These are phyloP conservation scores for Forbesichthys papilliferus DNA, from an alignment of 2,113 vertebrate species.

Conservation along the genomic window DNA sequence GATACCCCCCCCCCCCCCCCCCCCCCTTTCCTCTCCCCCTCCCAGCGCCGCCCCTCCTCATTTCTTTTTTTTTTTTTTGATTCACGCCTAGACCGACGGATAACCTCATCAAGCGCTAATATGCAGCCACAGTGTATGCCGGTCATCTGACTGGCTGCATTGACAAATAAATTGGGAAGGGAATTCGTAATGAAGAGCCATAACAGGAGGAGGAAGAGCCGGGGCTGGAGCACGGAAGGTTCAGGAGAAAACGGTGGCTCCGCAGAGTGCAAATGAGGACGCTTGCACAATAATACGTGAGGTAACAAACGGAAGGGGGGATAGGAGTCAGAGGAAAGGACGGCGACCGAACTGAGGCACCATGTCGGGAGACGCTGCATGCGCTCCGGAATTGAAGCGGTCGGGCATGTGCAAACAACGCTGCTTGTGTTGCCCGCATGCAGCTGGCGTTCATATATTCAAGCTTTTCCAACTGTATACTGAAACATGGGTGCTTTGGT, in stretches of 20 bases:
- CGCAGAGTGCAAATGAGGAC: neutral
- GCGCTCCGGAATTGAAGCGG: constrained; percentile 69
- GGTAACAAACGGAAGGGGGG: neutral
- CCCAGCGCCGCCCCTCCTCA: neutral
- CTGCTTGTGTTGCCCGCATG: constrained; percentile 59
- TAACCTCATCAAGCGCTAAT: constrained; percentile 18
- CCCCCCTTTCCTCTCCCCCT: constrained; percentile 7
- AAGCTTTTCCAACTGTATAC: constrained; percentile 54
- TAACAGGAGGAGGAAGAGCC: neutral
- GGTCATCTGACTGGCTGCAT: constrained; percentile 20
- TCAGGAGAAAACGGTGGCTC: neutral
- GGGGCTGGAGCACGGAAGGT: neutral
- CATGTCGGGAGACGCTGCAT: constrained; percentile 64
- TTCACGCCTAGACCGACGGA: neutral
- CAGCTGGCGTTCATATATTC: constrained; percentile 45
- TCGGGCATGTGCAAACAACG: constrained; percentile 67
- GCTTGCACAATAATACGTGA: neutral
- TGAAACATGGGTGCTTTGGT: constrained; percentile 33
- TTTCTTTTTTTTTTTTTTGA: neutral
- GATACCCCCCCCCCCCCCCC: neutral
- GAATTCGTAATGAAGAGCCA: neutral
- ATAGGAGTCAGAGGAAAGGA: constrained; percentile 26
- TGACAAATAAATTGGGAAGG: neutral
- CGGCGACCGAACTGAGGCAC: constrained; percentile 45
- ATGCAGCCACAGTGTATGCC: neutral